Conservation (phyloP, 1,140 invertebrate genomes). For the Telenomus remus region DNA sequence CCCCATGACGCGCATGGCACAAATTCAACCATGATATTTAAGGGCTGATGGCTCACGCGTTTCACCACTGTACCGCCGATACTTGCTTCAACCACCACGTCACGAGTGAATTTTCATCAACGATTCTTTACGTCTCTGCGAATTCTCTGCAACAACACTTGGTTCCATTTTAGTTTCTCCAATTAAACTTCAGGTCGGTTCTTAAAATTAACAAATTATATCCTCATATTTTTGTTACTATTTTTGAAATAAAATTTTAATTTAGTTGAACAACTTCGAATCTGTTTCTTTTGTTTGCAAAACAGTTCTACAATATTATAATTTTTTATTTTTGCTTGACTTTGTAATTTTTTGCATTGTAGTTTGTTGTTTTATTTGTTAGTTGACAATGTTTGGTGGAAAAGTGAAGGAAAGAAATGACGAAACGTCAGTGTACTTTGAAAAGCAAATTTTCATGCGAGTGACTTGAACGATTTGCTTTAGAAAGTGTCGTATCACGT, state of each 20-base stretch:
- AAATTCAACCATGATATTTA: conserved; percentile 38
- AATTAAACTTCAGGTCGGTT: conserved; percentile 17
- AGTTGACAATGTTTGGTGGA: too few relatives aligned
- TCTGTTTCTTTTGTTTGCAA: too few relatives aligned
- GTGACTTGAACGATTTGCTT: neutral
- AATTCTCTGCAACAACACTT: too few relatives aligned
- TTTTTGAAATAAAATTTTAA: too few relatives aligned
- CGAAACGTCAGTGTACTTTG: conserved; percentile 1
- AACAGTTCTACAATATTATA: too few relatives aligned
- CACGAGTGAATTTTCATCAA: neutral
- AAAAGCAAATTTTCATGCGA: neutral
- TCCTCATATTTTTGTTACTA: neutral
- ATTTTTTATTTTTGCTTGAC: too few relatives aligned
- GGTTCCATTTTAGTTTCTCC: conserved; percentile 2
- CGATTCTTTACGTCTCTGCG: neutral
- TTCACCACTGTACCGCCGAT: conserved; percentile 50
- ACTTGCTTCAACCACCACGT: conserved; percentile 27
- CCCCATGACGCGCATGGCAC: conserved; percentile 49
- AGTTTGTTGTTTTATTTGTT: too few relatives aligned
- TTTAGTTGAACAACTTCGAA: too few relatives aligned
- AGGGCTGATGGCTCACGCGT: conserved; percentile 46
- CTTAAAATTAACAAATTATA: neutral
- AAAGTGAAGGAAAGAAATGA: neutral
- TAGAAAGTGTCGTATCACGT: neutral
- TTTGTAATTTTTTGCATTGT: too few relatives aligned